These are phyloP conservation scores for Amiota minor DNA, from an alignment of 2,888 invertebrate species.

Conservation along the genomic window DNA sequence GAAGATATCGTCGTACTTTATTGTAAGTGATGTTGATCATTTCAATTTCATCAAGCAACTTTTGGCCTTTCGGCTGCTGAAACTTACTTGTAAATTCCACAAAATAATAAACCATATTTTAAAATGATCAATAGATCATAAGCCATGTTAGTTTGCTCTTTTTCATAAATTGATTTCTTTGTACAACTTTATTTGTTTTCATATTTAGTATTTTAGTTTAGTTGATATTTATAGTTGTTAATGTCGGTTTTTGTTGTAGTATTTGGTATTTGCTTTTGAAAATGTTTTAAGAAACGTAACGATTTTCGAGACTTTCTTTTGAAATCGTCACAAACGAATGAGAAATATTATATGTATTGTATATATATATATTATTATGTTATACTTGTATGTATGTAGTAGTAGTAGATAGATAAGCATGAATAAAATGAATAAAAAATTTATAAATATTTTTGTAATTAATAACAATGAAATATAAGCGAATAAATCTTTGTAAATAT, in stretches of 20 bases:
- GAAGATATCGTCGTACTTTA: no score
- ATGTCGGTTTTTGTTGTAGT: background rate
- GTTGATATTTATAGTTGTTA: background rate
- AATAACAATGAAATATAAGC: no score
- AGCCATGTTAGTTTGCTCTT: background rate
- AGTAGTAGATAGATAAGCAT: no score
- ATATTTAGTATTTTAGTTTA: background rate
- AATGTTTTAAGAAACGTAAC: constrained; percentile 5
- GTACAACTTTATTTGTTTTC: constrained; percentile 15
- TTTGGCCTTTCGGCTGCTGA: no score
- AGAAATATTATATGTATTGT: background rate
- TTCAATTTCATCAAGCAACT: no score
- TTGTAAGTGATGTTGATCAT: no score
- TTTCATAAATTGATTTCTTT: constrained; percentile 24
- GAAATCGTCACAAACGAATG: background rate
- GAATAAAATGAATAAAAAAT: no score
- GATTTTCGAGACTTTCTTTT: background rate
- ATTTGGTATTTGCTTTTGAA: background rate
- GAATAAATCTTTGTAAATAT: no score
- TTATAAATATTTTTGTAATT: no score
- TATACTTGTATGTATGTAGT: no score
- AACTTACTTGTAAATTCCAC: no score
- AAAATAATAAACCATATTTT: no score
- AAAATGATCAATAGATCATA: background rate
- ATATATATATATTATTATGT: background rate